phyloP scores from a whole-genome alignment of 2,888 invertebrate species.

The Orchesellides sinensis region DNA sequence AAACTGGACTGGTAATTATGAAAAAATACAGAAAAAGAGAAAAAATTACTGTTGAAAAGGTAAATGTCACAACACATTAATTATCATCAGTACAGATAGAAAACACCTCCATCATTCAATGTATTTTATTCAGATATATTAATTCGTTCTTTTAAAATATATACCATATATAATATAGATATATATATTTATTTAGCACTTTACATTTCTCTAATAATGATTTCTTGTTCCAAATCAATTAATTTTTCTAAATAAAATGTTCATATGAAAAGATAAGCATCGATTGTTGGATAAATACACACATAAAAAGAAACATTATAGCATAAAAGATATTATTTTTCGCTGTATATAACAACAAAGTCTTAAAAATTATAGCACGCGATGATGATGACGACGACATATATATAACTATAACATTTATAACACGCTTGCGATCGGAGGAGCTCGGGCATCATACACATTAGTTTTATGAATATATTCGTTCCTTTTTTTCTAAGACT shows the following conservation, averaged over 20 bases:
- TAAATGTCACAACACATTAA: neutral
- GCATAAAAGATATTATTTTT: neutral
- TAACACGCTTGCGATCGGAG: neutral
- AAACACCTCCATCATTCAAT: neutral
- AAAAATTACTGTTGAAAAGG: neutral
- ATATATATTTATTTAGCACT: conserved; percentile 8
- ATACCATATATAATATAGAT: conserved; percentile 1
- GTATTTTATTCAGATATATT: neutral
- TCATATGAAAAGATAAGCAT: neutral
- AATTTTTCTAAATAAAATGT: neutral
- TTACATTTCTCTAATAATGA: neutral
- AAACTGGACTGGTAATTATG: no score
- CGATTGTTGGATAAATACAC: neutral
- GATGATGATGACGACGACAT: neutral
- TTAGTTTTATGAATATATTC: neutral
- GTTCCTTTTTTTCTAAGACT: no score
- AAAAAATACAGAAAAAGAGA: neutral
- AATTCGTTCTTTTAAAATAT: conserved; percentile 8
- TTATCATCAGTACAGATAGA: neutral
- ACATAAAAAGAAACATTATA: neutral
- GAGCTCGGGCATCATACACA: neutral
- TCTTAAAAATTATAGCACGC: neutral
- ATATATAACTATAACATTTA: neutral
- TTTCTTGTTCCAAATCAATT: conserved; percentile 5
- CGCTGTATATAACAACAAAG: neutral